Evolutionary conservation across 1,140 invertebrate species (phyloP).

Genomic region (Phymastichus coffea): DNA sequence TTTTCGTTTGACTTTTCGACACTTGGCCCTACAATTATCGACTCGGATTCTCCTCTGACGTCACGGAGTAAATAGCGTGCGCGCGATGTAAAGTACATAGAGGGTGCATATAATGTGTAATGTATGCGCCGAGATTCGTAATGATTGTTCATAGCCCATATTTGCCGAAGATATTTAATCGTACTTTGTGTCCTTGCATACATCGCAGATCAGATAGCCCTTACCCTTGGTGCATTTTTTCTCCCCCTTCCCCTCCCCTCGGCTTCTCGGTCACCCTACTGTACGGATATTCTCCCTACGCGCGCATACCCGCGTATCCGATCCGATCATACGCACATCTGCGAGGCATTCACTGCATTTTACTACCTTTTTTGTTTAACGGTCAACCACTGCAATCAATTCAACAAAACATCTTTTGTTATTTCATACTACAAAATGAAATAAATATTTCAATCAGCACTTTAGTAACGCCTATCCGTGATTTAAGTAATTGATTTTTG

Average conservation of each 20-base stretch:
- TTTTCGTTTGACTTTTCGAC: slow-evolving; percentile 8
- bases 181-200: not conserved
- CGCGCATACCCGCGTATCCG: not conserved
- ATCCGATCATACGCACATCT: slow-evolving; percentile 5
- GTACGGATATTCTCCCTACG: too few species aligned
- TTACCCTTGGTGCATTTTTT: not conserved
- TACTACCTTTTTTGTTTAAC: not conserved
- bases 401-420: too few species aligned
- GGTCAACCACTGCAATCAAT: too few species aligned
- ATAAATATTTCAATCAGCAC: too few species aligned
- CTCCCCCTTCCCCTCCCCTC: not conserved
- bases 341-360: slow-evolving; percentile 7
- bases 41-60: not conserved
- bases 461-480: too few species aligned
- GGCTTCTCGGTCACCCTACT: not conserved
- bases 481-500: too few species aligned
- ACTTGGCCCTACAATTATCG: not conserved
- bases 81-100: not conserved
- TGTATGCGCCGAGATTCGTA: slow-evolving; percentile 2
- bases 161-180: slow-evolving; percentile 20
- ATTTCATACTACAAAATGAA: too few species aligned
- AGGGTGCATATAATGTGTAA: not conserved
- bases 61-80: not conserved
- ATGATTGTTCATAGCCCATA: slow-evolving; percentile 16
- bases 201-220: slow-evolving; percentile 1